Conservation (phyloP, 2,888 invertebrate genomes). For the Chrysolina americana region DNA sequence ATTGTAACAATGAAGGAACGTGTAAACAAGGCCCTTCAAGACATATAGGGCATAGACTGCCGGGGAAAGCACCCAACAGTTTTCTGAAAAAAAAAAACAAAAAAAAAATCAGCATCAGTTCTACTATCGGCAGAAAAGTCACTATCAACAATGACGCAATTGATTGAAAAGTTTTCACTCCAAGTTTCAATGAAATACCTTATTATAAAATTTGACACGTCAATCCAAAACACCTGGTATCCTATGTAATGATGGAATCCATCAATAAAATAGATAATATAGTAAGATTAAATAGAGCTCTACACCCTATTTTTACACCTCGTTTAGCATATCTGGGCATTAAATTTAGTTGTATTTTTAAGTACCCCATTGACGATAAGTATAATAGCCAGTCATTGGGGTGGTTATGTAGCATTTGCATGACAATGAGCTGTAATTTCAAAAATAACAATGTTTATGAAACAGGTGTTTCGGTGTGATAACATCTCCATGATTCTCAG, state of each 20-base stretch:
- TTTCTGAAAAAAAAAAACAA: constrained; percentile 63
- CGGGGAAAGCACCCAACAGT: constrained; percentile 65
- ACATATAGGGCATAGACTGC: constrained; percentile 64
- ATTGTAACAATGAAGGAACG: constrained; percentile 48
- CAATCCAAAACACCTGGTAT: background rate
- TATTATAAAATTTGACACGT: background rate
- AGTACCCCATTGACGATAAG: constrained; percentile 36
- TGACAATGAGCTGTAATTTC: constrained; percentile 44
- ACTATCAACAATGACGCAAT: too few species aligned
- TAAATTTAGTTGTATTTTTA: constrained; percentile 45
- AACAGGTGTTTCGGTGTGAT: constrained; percentile 45
- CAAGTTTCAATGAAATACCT: background rate
- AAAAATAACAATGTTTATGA: constrained; percentile 42
- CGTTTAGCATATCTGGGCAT: constrained; percentile 43
- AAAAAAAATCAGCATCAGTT: constrained; percentile 30
- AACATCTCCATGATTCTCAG: constrained; percentile 10
- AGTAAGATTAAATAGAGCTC: constrained; percentile 5
- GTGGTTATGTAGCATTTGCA: constrained; percentile 45
- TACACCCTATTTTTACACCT: constrained; percentile 45
- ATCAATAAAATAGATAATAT: background rate
- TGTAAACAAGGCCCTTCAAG: constrained; percentile 65
- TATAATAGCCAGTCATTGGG: constrained; percentile 28
- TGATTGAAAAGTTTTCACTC: background rate
- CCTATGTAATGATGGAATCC: background rate
- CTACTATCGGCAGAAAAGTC: too few species aligned